Evolutionary conservation across 30 jellyfish, hydroid and myxozoan species (phyloP).

Genomic region (Pelagia noctiluca): DNA sequence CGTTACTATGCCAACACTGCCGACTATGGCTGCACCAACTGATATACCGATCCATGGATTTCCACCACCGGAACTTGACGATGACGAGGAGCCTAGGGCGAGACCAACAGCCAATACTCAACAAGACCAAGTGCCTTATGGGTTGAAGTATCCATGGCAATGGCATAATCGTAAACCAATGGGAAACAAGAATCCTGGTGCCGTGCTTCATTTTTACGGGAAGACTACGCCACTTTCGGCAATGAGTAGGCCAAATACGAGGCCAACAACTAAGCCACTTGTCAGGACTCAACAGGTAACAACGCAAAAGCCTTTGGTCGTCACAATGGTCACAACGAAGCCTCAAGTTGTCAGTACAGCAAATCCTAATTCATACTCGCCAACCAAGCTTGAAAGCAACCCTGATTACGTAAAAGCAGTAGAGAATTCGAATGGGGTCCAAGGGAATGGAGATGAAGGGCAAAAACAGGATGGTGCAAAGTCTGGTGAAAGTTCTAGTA

Average conservation of each 20-base stretch:
- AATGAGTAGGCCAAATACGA: too few relatives aligned
- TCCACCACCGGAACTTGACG: constrained; percentile 37
- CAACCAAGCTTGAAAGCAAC: neutral
- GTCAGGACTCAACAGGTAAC: too few relatives aligned
- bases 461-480: neutral
- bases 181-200: constrained; percentile 28
- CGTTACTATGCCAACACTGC: constrained; percentile 54
- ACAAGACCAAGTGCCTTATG: constrained; percentile 18
- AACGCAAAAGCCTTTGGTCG: constrained; percentile 21
- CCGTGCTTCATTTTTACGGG: constrained; percentile 58
- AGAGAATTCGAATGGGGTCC: neutral
- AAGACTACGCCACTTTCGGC: constrained; percentile 24
- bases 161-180: constrained; percentile 64
- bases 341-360: constrained; percentile 15
- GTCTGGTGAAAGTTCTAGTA: too few relatives aligned
- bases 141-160: constrained; percentile 69
- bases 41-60: constrained; percentile 42
- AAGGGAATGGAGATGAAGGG: neutral
- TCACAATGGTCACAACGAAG: constrained; percentile 28
- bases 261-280: too few relatives aligned
- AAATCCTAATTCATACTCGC: neutral
- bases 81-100: constrained; percentile 57
- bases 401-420: constrained; percentile 5
- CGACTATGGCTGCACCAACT: constrained; percentile 66
- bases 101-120: too few relatives aligned